These are phyloP conservation scores for Leucozona laternaria DNA, from an alignment of 2,888 invertebrate genomes.

Conservation along the genomic window DNA sequence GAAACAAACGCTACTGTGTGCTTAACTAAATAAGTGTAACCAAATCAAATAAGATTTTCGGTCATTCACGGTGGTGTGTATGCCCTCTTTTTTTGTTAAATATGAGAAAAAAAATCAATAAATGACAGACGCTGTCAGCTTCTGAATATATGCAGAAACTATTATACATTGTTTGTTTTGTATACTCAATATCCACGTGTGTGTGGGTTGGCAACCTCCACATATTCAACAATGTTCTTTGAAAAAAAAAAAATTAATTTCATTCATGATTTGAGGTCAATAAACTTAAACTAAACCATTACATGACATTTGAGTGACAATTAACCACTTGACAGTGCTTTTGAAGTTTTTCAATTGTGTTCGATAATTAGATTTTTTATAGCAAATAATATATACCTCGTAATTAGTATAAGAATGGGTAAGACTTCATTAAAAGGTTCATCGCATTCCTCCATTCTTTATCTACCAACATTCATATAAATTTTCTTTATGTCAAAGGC, in stretches of 20 bases:
- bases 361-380: conserved; percentile 3
- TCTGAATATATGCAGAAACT: not conserved
- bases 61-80: not conserved
- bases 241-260: not conserved
- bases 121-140: not conserved
- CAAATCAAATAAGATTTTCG: conserved; percentile 25
- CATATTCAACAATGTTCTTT: not conserved
- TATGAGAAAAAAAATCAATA: not conserved
- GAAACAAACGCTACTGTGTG: conserved; percentile 24
- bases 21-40: conserved; percentile 12
- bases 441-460: not conserved
- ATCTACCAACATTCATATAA: not conserved
- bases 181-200: not conserved
- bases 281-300: conserved; percentile 8
- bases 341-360: not conserved
- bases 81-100: not conserved
- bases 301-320: conserved; percentile 24
- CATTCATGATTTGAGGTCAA: conserved; percentile 15
- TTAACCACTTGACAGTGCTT: not conserved
- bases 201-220: conserved; percentile 12
- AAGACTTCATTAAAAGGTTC: not conserved
- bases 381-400: not conserved
- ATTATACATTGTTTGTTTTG: not conserved
- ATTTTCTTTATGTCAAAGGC: not conserved
- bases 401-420: not conserved